Evolutionary conservation across 2,888 invertebrate species (phyloP).

Genomic region (Sinopyrophorus schimmeli): DNA sequence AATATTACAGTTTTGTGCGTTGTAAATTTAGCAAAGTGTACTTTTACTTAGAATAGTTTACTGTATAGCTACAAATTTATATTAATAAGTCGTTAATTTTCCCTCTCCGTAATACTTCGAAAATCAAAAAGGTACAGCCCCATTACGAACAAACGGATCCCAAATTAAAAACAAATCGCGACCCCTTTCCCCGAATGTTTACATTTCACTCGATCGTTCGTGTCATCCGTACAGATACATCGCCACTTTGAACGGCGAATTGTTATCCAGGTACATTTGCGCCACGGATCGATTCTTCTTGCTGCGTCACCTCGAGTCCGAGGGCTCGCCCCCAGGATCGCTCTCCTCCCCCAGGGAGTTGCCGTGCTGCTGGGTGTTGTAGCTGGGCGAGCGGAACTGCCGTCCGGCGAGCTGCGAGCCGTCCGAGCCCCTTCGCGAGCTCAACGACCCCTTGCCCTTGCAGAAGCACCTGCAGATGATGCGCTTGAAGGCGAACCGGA

Average conservation of each 20-base stretch:
- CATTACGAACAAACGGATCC: too few relatives aligned
- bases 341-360: constrained; percentile 63
- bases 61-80: constrained; percentile 22
- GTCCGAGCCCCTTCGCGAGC: constrained; percentile 61
- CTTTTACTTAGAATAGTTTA: constrained; percentile 18
- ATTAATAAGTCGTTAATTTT: constrained; percentile 48
- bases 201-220: constrained; percentile 6
- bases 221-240: constrained; percentile 53
- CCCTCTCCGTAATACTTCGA: constrained; percentile 44
- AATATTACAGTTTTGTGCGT: constrained; percentile 21
- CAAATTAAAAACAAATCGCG: too few relatives aligned
- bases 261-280: constrained; percentile 47
- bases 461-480: constrained; percentile 88
- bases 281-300: constrained; percentile 40
- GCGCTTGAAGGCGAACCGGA: constrained; percentile 90
- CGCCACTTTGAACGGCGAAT: constrained; percentile 50
- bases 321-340: constrained; percentile 57
- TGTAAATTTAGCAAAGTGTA: constrained; percentile 23
- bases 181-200: too few relatives aligned
- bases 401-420: constrained; percentile 59
- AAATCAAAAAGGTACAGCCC: constrained; percentile 23
- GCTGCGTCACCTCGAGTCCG: constrained; percentile 63
- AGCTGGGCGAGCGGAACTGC: constrained; percentile 60
- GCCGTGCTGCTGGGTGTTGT: constrained; percentile 59
- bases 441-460: constrained; percentile 54